Conservation (phyloP, 2,888 invertebrate species). For the Alviniconcha strummeri region DNA sequence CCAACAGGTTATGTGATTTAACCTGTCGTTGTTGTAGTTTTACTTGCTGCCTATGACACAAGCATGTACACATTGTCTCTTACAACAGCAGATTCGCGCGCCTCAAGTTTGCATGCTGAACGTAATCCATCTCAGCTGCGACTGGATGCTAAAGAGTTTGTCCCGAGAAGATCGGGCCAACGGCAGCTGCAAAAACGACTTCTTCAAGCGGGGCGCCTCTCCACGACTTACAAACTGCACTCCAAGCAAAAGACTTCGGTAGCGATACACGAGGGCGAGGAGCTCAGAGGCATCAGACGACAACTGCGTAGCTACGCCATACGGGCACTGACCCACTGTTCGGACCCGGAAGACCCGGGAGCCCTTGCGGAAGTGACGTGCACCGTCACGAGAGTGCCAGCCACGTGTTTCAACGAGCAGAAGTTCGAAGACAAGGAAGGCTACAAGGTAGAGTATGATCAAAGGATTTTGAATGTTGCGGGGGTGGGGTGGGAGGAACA, state of each 20-base stretch:
- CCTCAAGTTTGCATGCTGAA: background rate
- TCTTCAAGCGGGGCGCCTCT: background rate
- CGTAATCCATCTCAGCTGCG: background rate
- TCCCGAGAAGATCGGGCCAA: background rate
- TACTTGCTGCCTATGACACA: no score
- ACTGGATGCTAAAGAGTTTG: background rate
- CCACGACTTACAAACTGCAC: no score
- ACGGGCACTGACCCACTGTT: background rate
- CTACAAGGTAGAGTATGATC: background rate
- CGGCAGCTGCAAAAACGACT: background rate
- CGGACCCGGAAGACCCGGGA: background rate
- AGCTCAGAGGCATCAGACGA: no score
- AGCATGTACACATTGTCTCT: no score
- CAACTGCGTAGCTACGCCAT: background rate
- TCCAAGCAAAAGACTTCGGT: no score
- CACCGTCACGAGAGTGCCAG: slow-evolving; percentile 13
- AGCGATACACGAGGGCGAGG: no score
- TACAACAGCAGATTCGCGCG: no score
- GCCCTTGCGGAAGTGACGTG: background rate
- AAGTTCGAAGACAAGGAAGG: slow-evolving; percentile 15
- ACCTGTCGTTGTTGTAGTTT: no score
- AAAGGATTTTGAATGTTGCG: no score
- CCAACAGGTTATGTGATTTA: no score
- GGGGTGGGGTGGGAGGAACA: no score
- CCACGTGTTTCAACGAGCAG: slow-evolving; percentile 27